These are phyloP conservation scores for Lycodopsis pacificus DNA, from an alignment of 2,797 vertebrate genomes.

Conservation along the genomic window DNA sequence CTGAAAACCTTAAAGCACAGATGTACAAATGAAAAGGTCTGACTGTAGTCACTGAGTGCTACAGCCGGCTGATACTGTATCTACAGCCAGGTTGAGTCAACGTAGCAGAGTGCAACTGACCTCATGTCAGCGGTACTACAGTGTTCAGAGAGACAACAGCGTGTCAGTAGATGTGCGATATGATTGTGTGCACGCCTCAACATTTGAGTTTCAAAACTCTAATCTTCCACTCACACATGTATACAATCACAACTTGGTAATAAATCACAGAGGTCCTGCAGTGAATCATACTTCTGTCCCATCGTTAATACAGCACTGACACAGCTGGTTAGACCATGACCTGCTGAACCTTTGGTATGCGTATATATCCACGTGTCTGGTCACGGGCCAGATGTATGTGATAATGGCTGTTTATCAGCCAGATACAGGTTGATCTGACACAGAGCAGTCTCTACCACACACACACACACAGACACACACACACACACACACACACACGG, in stretches of 20 bases:
- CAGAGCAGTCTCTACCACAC: too few relatives aligned
- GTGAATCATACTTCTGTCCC: conserved; percentile 55
- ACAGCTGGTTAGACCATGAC: conserved; percentile 42
- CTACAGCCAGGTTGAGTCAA: conserved; percentile 3
- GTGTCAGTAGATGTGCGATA: neutral
- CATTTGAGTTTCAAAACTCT: neutral
- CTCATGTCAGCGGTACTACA: conserved; percentile 16
- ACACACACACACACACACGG: conserved; percentile 5
- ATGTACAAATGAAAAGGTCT: conserved; percentile 1
- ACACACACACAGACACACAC: conserved; percentile 11
- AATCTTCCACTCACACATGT: conserved; percentile 1
- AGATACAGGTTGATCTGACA: conserved; percentile 41
- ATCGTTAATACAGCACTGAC: conserved; percentile 46
- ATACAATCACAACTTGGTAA: conserved; percentile 33
- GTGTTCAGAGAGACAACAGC: neutral
- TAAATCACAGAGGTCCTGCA: conserved; percentile 45
- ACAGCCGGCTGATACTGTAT: neutral
- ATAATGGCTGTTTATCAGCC: conserved; percentile 46
- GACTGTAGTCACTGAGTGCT: neutral
- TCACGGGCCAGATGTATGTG: conserved; percentile 22
- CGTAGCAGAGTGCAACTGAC: conserved; percentile 7
- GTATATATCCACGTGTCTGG: conserved; percentile 18
- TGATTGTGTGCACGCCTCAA: neutral
- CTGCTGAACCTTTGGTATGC: conserved; percentile 37
- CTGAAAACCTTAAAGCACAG: neutral